These are phyloP conservation scores for Tachypleus tridentatus DNA, from an alignment of 1,140 invertebrate species.

Conservation along the genomic window DNA sequence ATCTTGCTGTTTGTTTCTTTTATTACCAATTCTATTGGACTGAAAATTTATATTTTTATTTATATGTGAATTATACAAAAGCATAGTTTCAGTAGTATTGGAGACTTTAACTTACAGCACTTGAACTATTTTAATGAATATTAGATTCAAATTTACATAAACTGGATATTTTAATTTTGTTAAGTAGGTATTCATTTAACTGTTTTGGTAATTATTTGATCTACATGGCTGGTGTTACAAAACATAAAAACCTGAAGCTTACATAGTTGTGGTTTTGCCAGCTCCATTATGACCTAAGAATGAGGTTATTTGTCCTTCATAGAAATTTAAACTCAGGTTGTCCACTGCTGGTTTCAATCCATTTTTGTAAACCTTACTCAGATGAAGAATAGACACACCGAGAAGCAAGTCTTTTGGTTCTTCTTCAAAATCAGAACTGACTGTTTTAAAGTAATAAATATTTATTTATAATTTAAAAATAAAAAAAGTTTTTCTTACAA, in stretches of 20 bases:
- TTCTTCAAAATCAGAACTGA: conserved; percentile 33
- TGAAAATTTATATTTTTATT: too few species aligned
- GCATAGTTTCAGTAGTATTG: too few species aligned
- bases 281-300: conserved; percentile 52
- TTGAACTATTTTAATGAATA: too few species aligned
- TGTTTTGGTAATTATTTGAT: too few species aligned
- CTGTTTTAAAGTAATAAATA: too few species aligned
- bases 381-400: conserved; percentile 42
- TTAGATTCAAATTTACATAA: too few species aligned
- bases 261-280: conserved; percentile 51
- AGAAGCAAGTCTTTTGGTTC: conserved; percentile 37
- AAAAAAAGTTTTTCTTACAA: background rate
- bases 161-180: too few species aligned
- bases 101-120: too few species aligned
- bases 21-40: too few species aligned
- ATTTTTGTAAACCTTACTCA: conserved; percentile 43
- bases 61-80: too few species aligned
- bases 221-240: background rate
- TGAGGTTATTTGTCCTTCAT: conserved; percentile 47
- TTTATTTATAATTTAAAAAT: conserved; percentile 11
- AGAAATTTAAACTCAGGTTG: conserved; percentile 44
- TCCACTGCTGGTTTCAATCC: conserved; percentile 43
- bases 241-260: conserved; percentile 17
- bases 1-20: too few species aligned
- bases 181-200: too few species aligned